Evolutionary conservation across 92 coral and sea anemone genomes (phyloP).

Genomic region (Zoanthus sansibaricus): DNA sequence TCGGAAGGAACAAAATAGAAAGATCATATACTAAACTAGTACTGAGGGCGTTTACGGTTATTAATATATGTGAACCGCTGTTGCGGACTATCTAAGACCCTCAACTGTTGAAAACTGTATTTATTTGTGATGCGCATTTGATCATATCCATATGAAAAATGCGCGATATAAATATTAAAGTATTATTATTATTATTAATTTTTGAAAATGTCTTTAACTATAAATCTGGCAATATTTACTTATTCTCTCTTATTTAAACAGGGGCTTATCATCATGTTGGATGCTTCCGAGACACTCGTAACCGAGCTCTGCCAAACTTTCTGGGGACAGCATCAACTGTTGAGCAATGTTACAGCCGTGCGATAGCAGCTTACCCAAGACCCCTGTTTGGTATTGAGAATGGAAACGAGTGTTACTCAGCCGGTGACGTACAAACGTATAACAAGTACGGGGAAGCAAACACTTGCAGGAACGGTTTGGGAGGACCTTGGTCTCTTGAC

Average conservation of each 20-base stretch:
- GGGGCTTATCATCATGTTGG: constrained; percentile 10
- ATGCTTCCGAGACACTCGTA: background rate
- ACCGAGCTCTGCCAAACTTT: constrained; percentile 11
- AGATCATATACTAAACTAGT: too few relatives aligned
- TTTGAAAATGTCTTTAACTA: too few relatives aligned
- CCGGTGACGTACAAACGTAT: constrained; percentile 2
- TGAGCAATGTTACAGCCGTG: background rate
- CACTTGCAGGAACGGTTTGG: constrained; percentile 3
- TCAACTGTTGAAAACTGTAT: too few relatives aligned
- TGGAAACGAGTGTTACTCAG: constrained; percentile 12
- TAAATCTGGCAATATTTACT: too few relatives aligned
- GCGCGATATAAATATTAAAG: too few relatives aligned
- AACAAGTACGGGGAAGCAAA: constrained; percentile 9
- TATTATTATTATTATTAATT: too few relatives aligned
- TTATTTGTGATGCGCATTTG: too few relatives aligned
- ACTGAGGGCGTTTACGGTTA: too few relatives aligned
- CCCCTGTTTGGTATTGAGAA: constrained; percentile 7
- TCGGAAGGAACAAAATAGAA: background rate
- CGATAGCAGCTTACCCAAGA: background rate
- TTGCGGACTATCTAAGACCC: too few relatives aligned
- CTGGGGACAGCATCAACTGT: background rate
- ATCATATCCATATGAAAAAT: too few relatives aligned
- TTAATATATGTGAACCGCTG: too few relatives aligned
- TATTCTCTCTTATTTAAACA: background rate
- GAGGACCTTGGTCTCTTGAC: constrained; percentile 4